Base-by-base conservation (phyloP, 2,113 vertebrate genomes). In the Camarhynchus parvulus region DNA sequence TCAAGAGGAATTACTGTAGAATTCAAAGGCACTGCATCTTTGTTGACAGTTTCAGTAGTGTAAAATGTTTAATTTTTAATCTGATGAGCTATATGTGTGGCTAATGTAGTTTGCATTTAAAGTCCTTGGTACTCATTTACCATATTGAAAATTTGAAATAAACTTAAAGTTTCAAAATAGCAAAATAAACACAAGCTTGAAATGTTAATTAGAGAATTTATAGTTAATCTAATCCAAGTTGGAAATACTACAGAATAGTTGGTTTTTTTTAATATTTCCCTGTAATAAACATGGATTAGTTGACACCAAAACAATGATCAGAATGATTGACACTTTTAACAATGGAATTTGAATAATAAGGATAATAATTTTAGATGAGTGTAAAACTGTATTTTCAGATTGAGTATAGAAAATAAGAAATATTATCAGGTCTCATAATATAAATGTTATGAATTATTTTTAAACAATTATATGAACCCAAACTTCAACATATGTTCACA, bases 41-140 rank as follows among this genome's bases (percentile, higher is more conserved):
- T 76, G 62, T 61, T 96, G 94, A 97, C 92, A 95, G 64, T 87
- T 91, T 91, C 92, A 72, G 41, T 15, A 37, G 67, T 52, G 41
- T 31, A 42, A 73, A 69, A 62, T 8, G 2, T 77, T 97, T 93
- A 95, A 96, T 95, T 97, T 96, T 97, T 96, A 97, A 97, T 96
- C 83, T 85, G 80, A 87, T 90, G 87, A 94, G 35, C 30, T 89
- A 31, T 75, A 84, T 95, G 27, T 80, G 85, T 73, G 74, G 79
- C 35, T 95, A 92, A 94, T 72, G 25, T 24, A 85, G 50, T n/a
- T 74, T 85, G 15, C 13, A 35, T 84, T 68, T 90, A 37, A 86
- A 77, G 23, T 83, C 50, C 59, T 82, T 66, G 41, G 63, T 33
- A 72, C 10, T 69, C 37, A 46, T 76, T 91, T 87, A 47, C 63